Conservation (phyloP, 2,797 vertebrate genomes). For the Typhlichthys subterraneus region DNA sequence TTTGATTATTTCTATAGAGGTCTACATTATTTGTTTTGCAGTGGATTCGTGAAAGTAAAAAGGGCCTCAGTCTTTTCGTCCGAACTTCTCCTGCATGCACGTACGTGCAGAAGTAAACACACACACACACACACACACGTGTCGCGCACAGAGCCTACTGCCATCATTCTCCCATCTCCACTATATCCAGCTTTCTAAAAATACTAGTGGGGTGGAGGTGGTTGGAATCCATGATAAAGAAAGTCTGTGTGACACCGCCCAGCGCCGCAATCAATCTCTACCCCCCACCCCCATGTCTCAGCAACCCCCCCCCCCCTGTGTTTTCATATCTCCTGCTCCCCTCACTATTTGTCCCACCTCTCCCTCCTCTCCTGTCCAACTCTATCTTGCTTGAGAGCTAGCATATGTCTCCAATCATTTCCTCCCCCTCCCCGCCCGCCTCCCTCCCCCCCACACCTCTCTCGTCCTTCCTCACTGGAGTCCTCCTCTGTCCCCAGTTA, state of each 20-base stretch:
- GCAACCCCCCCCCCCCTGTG: constrained; percentile 55
- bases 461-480: constrained; percentile 44
- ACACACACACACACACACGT: not conserved
- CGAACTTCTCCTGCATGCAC: not conserved
- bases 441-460: constrained; percentile 64
- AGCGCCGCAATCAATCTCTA: constrained; percentile 47
- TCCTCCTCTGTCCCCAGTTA: constrained; percentile 56
- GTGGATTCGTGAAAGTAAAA: not conserved
- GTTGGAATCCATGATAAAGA: constrained; percentile 49
- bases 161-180: constrained; percentile 25
- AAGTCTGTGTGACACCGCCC: constrained; percentile 41
- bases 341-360: constrained; percentile 63
- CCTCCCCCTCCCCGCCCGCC: constrained; percentile 88
- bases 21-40: not conserved
- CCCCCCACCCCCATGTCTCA: constrained; percentile 41
- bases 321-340: constrained; percentile 65
- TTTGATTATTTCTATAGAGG: no score
- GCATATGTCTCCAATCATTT: constrained; percentile 98
- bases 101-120: not conserved
- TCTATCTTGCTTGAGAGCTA: constrained; percentile 75
- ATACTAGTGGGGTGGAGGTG: constrained; percentile 36
- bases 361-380: constrained; percentile 67
- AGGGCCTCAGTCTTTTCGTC: not conserved
- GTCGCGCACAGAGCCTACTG: not conserved
- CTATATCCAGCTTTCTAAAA: constrained; percentile 58